Conservation (phyloP, 1,140 invertebrate species). For the Drosophila repletoides region DNA sequence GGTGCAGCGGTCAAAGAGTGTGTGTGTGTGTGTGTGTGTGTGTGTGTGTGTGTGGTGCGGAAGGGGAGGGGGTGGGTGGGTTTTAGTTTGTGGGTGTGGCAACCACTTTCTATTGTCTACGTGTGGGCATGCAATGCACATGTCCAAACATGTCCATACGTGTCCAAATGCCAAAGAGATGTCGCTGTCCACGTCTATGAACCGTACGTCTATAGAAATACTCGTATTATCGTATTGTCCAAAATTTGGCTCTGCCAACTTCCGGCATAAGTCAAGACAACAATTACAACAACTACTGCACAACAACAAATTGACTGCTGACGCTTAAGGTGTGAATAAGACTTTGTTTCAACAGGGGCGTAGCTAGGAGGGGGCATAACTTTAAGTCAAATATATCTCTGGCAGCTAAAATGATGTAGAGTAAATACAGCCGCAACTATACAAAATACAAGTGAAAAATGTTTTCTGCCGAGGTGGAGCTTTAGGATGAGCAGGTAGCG, state of each 20-base stretch:
- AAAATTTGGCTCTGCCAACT: conserved; percentile 51
- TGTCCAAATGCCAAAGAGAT: background rate
- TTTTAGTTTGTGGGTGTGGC: background rate
- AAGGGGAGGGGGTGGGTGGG: background rate
- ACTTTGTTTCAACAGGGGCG: conserved; percentile 9
- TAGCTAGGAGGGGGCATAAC: too few relatives aligned
- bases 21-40: background rate
- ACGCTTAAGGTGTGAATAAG: conserved; percentile 17
- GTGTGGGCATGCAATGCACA: conserved; percentile 16
- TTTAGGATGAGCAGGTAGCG: too few relatives aligned
- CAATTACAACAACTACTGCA: background rate
- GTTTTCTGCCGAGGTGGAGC: too few relatives aligned
- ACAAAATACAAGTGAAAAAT: too few relatives aligned
- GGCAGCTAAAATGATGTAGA: too few relatives aligned
- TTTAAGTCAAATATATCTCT: too few relatives aligned
- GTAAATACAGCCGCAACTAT: too few relatives aligned
- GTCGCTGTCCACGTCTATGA: conserved; percentile 9
- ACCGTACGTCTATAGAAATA: too few relatives aligned
- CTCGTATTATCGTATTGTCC: too few relatives aligned
- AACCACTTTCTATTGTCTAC: conserved; percentile 34
- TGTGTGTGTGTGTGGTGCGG: background rate
- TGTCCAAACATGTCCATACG: background rate
- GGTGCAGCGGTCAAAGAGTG: background rate
- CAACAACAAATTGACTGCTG: background rate
- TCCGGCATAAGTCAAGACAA: conserved; percentile 44